These are phyloP conservation scores for Cottoperca gobio DNA, from an alignment of 2,797 vertebrate species.

Conservation along the genomic window DNA sequence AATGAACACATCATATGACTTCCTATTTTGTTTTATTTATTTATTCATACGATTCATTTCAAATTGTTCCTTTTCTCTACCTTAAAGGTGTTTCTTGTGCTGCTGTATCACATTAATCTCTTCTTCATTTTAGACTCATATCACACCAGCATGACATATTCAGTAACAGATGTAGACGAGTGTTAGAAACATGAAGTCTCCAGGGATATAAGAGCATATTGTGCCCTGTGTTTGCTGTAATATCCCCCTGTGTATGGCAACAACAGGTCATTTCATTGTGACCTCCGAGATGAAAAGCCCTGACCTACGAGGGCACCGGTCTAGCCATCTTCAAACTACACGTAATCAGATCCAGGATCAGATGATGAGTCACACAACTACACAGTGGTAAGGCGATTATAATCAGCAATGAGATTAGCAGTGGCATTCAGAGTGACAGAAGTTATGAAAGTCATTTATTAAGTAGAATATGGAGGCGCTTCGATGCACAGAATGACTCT, in stretches of 20 bases:
- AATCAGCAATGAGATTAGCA: slow-evolving; percentile 30
- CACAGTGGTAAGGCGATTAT: slow-evolving; percentile 21
- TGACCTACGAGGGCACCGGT: slow-evolving; percentile 68
- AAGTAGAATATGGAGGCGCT: slow-evolving; percentile 29
- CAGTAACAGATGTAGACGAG: slow-evolving; percentile 34
- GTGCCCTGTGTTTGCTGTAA: slow-evolving; percentile 42
- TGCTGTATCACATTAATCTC: too few relatives aligned
- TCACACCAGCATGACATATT: slow-evolving; percentile 2
- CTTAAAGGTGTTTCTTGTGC: too few relatives aligned
- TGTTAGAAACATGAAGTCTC: slow-evolving; percentile 1
- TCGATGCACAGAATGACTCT: slow-evolving; percentile 48
- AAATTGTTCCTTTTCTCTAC: too few relatives aligned
- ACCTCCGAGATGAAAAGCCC: slow-evolving; percentile 73
- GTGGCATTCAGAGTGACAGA: slow-evolving; percentile 47
- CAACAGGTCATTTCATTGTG: slow-evolving; percentile 60
- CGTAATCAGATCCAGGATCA: slow-evolving; percentile 45
- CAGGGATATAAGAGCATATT: slow-evolving; percentile 32
- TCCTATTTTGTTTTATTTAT: too few relatives aligned
- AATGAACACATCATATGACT: background rate
- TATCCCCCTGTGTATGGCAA: slow-evolving; percentile 43
- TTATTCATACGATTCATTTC: too few relatives aligned
- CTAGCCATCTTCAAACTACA: slow-evolving; percentile 22
- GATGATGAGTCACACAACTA: slow-evolving; percentile 5
- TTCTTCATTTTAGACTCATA: background rate
- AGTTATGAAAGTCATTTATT: slow-evolving; percentile 50